phyloP scores from a whole-genome alignment of 2,888 invertebrate genomes.

The Chesias legatella region DNA sequence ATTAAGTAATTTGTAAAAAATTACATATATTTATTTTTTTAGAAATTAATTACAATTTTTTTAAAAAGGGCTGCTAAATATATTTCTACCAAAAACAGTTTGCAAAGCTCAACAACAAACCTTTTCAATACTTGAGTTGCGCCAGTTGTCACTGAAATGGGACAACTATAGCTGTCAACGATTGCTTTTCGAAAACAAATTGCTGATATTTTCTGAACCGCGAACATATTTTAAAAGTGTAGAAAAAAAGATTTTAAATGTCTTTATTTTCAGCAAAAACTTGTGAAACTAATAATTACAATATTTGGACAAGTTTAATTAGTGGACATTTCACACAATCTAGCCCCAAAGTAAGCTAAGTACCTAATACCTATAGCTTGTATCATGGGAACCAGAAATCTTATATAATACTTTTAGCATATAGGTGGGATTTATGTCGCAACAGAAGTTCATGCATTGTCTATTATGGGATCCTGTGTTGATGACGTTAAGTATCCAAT shows the following conservation, averaged over 20 bases:
- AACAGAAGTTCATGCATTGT: conserved; percentile 60
- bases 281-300: no score
- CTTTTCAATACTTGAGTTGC: conserved; percentile 19
- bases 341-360: no score
- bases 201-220: conserved; percentile 24
- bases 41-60: no score
- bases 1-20: no score
- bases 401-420: conserved; percentile 38
- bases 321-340: no score
- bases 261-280: no score
- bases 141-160: conserved; percentile 25
- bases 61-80: no score
- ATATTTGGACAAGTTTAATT: no score
- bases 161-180: conserved; percentile 26
- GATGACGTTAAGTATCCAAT: conserved; percentile 49
- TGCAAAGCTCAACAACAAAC: conserved; percentile 14
- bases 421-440: conserved; percentile 49
- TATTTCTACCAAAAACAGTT: not conserved
- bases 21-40: no score
- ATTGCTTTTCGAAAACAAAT: conserved; percentile 24
- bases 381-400: no score
- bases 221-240: conserved; percentile 18
- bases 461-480: conserved; percentile 59
- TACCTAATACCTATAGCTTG: no score
- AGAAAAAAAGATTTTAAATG: no score